phyloP scores from a whole-genome alignment of 2,888 invertebrate species.

The Hirudinaria manillensis region DNA sequence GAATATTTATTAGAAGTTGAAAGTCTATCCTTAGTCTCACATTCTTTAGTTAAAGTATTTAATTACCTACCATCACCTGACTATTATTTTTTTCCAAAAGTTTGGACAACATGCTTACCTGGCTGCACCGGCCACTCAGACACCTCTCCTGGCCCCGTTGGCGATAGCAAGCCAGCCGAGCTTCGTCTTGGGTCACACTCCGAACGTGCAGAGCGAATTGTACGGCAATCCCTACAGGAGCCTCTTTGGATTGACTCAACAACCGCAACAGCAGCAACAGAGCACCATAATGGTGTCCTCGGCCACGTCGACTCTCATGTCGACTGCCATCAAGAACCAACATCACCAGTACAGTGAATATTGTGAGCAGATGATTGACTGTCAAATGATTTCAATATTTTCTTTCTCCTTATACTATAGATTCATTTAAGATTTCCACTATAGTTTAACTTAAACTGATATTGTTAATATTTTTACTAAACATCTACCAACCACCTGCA shows the following conservation, averaged over 20 bases:
- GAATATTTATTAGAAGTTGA: too few species aligned
- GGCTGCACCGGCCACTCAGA: constrained; percentile 32
- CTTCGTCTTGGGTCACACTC: constrained; percentile 25
- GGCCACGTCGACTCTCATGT: constrained; percentile 81
- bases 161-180: constrained; percentile 47
- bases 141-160: constrained; percentile 39
- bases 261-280: constrained; percentile 33
- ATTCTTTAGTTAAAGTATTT: too few species aligned
- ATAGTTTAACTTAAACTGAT: too few species aligned
- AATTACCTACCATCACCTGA: background rate
- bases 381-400: too few species aligned
- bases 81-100: constrained; percentile 18
- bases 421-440: too few species aligned
- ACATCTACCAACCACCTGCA: constrained; percentile 10
- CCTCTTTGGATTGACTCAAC: constrained; percentile 27
- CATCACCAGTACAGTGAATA: constrained; percentile 38
- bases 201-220: constrained; percentile 26
- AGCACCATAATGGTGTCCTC: constrained; percentile 77
- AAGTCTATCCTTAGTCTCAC: too few species aligned
- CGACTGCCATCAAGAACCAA: constrained; percentile 68
- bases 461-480: background rate
- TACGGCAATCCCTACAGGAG: constrained; percentile 35
- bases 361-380: background rate
- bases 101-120: constrained; percentile 35
- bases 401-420: too few species aligned